Base-by-base conservation (phyloP, 2,797 vertebrate species). In the Phoxinus dragarum region DNA sequence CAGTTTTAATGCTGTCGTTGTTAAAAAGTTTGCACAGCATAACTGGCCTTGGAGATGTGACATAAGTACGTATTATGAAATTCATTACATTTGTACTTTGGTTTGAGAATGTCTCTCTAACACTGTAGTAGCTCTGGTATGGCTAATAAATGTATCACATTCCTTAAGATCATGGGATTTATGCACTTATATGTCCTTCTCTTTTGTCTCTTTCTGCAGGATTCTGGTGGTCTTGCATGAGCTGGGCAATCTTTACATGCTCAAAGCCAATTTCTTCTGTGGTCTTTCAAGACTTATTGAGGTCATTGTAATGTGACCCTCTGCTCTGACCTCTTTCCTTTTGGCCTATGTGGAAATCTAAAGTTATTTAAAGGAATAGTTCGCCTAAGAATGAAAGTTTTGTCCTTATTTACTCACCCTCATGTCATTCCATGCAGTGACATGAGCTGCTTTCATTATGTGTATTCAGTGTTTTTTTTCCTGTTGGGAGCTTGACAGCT, bases 231-330 rank as follows among this genome's bases (percentile, higher is more conserved):
- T 42, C 68, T 34, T 19, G 49, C 6, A 16, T n/a, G 56, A n/a
- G 23, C 56, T 34, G 19, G 4, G 19, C 47, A 8, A 82, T 56
- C 19, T 47, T 6, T 21, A 21, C 3, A 16, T 68, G 31, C 49
- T 66, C 7, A 38, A 82, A 82, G 64, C 54, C 27, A 36, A 82
- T 73, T 42, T 82, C 19, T 49, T 38, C 34, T 14, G 23, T 0
- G 12, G 68, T 27, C 44, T 80, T 47, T 68, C 31, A 17, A 73
- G 69, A 73, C 16, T 71, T 81, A 40, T 81, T 71, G 67, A 71
- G 67, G 80, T 59, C 80, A 56, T 56, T 31, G 80, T 19, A 59
- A 27, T 5, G 23, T 47, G 40, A 21, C 77, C 40, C 59, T 47
- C 59, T 66, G 27, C 27, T 47, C 42, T n/a, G 38, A 71, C 36